Evolutionary conservation across 2,797 vertebrate species (phyloP).

Genomic region (Hydrophis major): DNA sequence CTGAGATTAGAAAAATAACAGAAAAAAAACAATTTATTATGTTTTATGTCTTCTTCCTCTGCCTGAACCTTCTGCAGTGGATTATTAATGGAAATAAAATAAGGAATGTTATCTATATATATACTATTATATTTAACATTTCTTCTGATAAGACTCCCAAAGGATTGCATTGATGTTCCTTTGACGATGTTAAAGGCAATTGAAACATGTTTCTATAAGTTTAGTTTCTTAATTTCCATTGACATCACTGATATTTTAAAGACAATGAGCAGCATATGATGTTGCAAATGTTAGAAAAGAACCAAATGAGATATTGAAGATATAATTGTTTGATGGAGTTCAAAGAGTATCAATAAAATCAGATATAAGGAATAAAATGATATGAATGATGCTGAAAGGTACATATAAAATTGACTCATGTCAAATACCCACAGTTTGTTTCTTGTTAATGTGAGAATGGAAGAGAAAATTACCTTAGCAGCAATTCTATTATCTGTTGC

Average conservation of each 20-base stretch:
- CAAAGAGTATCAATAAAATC: neutral
- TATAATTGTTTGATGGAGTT: neutral
- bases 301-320: constrained; percentile 27
- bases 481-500: constrained; percentile 27
- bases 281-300: neutral
- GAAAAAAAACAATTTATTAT: neutral
- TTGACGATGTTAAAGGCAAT: neutral
- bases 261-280: neutral
- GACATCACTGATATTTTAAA: neutral
- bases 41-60: neutral
- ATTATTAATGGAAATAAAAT: neutral
- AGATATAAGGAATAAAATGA: constrained; percentile 1
- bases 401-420: constrained; percentile 8
- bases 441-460: constrained; percentile 8
- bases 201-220: neutral
- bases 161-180: neutral
- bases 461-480: constrained; percentile 30
- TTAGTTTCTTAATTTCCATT: neutral
- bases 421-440: neutral
- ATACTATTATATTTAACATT: neutral
- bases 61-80: neutral
- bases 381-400: constrained; percentile 8
- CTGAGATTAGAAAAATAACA: neutral
- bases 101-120: neutral
- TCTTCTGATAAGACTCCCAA: neutral